phyloP scores from a whole-genome alignment of 2,797 vertebrate genomes.

The Peromyscus aztecus region DNA sequence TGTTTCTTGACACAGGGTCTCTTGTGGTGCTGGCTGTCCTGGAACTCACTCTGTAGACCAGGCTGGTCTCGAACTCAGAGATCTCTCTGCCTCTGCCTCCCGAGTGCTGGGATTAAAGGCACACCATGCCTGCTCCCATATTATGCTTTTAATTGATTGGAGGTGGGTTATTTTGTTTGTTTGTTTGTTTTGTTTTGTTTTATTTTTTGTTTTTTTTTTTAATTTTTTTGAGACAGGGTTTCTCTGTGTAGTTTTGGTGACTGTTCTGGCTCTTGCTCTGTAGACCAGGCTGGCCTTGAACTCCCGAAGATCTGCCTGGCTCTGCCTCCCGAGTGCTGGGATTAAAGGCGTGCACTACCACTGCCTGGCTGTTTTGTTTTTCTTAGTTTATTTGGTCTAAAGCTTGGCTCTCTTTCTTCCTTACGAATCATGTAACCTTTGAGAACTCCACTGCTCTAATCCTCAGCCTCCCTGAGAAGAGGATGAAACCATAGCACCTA shows the following conservation, averaged over 20 bases:
- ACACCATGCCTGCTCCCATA: neutral
- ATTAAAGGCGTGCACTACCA: no score
- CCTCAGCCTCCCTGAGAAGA: slow-evolving; percentile 7
- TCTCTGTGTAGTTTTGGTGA: no score
- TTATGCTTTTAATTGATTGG: neutral
- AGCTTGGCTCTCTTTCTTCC: neutral
- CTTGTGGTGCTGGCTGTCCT: neutral
- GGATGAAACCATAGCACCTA: neutral
- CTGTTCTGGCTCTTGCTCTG: no score
- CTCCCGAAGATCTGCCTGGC: no score
- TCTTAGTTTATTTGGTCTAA: slow-evolving; percentile 39
- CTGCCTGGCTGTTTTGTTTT: neutral
- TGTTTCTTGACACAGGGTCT: neutral
- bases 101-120: neutral
- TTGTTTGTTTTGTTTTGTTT: no score
- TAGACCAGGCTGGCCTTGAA: no score
- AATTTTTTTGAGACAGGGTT: no score
- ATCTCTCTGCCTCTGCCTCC: neutral
- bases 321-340: no score
- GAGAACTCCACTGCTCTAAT: slow-evolving; percentile 34
- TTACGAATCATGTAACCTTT: slow-evolving; percentile 6
- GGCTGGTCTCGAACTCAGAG: neutral
- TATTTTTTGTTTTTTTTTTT: no score
- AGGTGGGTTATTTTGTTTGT: neutral
- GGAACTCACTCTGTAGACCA: neutral